Evolutionary conservation across 1,140 invertebrate genomes (phyloP), one percentile per base, ranked within the genome.

Genomic region (Calycopis cecrops): DNA sequence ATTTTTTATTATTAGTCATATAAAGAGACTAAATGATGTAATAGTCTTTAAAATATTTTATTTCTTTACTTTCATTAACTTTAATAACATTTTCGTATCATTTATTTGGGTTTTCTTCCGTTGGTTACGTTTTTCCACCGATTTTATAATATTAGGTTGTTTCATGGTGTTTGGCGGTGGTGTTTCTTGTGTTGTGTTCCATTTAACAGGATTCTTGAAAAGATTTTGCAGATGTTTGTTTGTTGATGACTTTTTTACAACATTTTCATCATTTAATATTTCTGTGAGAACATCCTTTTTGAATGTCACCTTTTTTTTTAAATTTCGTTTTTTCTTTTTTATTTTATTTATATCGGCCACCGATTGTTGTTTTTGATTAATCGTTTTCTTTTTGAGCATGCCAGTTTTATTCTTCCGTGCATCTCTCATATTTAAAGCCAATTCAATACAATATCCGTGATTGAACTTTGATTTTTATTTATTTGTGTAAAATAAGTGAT

Each of bases 211-310:
- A 6, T 66, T 71, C 47, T 69, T 73, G 6, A 60, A 51, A 35
- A 65, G 10, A 53, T 71, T 70, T 34, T 70, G 65, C 9, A 68
- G 14, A 44, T 35, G 70, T 59, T 51, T 75, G 62, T 69, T 12
- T 63, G 56, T 10, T n/a, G n/a, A n/a, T n/a, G n/a, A n/a, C 21
- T 76, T 76, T 56, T 77, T 74, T 14, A 83, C 76, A 3, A 86
- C 59, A 0, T 48, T 18, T 49, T 69, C 60, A 18, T 40, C 66
- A n/a, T 48, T 69, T 60, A 9, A 63, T 68, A 79, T 72, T 63
- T 81, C 82, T 17, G 80, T 34, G 18, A 86, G 62, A 47, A 77
- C 65, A 55, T 83, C 83, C 57, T 84, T 84, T 42, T 84, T 75
- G 60, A 81, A 83, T 3, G 71, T 61, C 17, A 81, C 72, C 52